phyloP scores from a whole-genome alignment of 2,113 vertebrate species.

The Crypturellus undulatus region DNA sequence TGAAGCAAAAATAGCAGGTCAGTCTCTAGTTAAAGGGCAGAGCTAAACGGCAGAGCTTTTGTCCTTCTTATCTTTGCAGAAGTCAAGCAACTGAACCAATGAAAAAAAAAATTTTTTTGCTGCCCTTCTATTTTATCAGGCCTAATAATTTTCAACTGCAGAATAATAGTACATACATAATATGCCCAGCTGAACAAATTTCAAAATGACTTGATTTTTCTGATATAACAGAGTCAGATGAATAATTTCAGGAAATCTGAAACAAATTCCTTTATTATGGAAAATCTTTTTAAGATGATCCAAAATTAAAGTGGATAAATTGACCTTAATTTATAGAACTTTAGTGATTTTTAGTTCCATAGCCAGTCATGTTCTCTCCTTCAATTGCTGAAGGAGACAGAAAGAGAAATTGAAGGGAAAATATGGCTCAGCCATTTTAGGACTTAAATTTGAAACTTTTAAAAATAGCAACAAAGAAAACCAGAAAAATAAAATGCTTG shows the following conservation, averaged over 20 bases:
- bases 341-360: background rate
- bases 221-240: too few relatives aligned
- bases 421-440: fast-evolving
- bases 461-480: background rate
- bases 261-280: background rate
- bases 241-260: too few relatives aligned
- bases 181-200: too few relatives aligned
- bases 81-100: too few relatives aligned
- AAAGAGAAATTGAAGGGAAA: fast-evolving
- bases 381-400: background rate
- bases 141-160: too few relatives aligned
- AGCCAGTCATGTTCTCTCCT: background rate
- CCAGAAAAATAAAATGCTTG: background rate
- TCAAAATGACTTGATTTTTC: too few relatives aligned
- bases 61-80: too few relatives aligned
- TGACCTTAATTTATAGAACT: background rate
- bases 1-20: too few relatives aligned
- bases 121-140: too few relatives aligned
- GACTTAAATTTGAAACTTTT: background rate
- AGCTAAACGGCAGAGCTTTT: background rate
- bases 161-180: too few relatives aligned
- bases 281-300: background rate
- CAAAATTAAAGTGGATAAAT: background rate
- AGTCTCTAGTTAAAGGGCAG: background rate
- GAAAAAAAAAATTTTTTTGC: too few relatives aligned